Evolutionary conservation across 2,797 vertebrate genomes (phyloP), one percentile per base, ranked within the genome.

Genomic region (Menidia menidia): DNA sequence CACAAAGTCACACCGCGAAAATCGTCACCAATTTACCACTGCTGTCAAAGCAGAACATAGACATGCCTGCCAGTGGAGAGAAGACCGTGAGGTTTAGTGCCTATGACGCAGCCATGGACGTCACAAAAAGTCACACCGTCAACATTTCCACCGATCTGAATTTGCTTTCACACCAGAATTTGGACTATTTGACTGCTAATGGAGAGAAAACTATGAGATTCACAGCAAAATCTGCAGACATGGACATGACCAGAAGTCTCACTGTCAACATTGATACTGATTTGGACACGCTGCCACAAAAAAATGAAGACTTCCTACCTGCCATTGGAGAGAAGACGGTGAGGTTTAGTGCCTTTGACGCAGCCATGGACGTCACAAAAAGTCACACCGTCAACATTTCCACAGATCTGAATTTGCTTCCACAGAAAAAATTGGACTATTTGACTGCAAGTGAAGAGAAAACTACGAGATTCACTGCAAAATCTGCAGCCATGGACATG

Each of bases 1-100:
- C 96, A 33, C 77, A 71, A 50, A 94, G 94, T 85, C 94, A 95
- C 69, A 96, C 95, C 0, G 80, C 95, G 8, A 47, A 93, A 77
- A 96, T 97, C 73, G 78, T 83, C 14, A 82, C 89, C 48, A 52
- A 80, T 64, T 71, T 87, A 0, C 16, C 65, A 13, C 32, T 4
- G 30, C 63, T 50, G 0, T 32, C 42, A 0, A 5, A 25, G 4
- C 54, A 62, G 47, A 59, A 52, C 3, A 0, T 31, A 3, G 54
- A 16, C 4, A 6, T 1, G 7, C 16, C 41, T 13, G 3, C 50
- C 39, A 0, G 15, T 0, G 62, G 63, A 3, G 81, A 72, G n/a
- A 68, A 60, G 42, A 82, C 66, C 0, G 0, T 66, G 16, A 71
- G 41, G 19, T 68, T 68, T 7, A 45, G 15, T 32, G 32, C 64